phyloP scores from a whole-genome alignment of 2,888 invertebrate species.

The Tricholauxania praeusta region DNA sequence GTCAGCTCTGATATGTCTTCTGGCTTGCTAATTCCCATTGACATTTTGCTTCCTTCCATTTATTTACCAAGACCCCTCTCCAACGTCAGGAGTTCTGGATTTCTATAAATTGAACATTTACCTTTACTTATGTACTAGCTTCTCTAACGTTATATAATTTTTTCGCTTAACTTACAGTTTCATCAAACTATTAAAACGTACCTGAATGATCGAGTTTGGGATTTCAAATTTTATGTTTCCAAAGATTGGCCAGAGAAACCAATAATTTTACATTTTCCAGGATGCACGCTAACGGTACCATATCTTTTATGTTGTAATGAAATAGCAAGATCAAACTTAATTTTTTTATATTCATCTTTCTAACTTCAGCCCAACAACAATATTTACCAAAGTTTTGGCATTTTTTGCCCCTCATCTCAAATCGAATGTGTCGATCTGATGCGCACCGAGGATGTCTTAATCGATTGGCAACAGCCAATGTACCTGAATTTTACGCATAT shows the following conservation, averaged over 20 bases:
- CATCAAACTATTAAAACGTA: constrained; percentile 92
- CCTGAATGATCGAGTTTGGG: constrained; percentile 89
- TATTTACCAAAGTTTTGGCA: constrained; percentile 86
- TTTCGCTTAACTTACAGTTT: constrained; percentile 74
- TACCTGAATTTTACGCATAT: constrained; percentile 90
- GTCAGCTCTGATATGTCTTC: background rate
- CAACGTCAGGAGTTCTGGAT: too few relatives aligned
- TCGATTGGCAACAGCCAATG: constrained; percentile 84
- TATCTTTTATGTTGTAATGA: background rate
- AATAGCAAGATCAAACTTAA: background rate
- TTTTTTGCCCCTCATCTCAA: constrained; percentile 84
- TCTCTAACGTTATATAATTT: background rate
- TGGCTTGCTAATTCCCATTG: background rate
- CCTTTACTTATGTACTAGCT: too few relatives aligned
- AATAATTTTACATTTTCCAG: constrained; percentile 88
- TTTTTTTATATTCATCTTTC: background rate
- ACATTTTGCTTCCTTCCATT: too few relatives aligned
- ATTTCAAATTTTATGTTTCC: constrained; percentile 90
- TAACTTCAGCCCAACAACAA: constrained; percentile 79
- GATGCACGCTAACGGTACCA: constrained; percentile 87
- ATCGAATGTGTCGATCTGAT: constrained; percentile 79
- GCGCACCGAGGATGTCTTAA: constrained; percentile 80
- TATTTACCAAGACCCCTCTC: too few relatives aligned
- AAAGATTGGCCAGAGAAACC: constrained; percentile 89
- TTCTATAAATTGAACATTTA: too few relatives aligned